Percentiles rank a stretch among this genome's conserved stretches.
phyloP scores from a whole-genome alignment of 2,888 invertebrate species.

The Eupithecia centaureata region DNA sequence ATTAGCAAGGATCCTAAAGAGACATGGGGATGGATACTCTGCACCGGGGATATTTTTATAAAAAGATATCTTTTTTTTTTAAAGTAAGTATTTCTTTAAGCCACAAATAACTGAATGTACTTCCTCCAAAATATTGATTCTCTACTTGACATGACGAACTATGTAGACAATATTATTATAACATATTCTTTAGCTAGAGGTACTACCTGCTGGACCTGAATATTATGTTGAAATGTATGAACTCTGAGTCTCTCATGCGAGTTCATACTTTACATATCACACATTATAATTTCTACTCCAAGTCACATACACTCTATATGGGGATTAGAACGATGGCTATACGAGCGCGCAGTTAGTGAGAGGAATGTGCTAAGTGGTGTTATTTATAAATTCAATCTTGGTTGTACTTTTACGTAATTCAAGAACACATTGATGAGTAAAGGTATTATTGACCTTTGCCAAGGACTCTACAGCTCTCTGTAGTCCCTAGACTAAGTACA shows the following conservation, averaged over 20 bases:
- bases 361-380: conserved; percentile 23
- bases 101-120: too few species aligned
- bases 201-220: too few species aligned
- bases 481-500: not conserved
- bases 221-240: too few species aligned
- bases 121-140: too few species aligned
- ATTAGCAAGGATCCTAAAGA: too few species aligned
- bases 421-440: not conserved
- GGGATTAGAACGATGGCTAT: conserved; percentile 35
- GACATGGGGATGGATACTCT: too few species aligned
- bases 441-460: not conserved
- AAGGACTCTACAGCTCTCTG: too few species aligned
- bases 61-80: too few species aligned
- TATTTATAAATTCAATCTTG: conserved; percentile 21
- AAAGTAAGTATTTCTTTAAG: too few species aligned
- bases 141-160: too few species aligned
- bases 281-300: conserved; percentile 1
- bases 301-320: conserved; percentile 15
- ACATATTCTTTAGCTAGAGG: not conserved
- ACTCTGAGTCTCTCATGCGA: too few species aligned
- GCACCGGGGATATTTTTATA: too few species aligned
- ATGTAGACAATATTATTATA: not conserved
- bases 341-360: conserved; percentile 31
- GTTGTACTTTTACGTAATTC: not conserved
- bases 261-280: conserved; percentile 2